Conservation (phyloP, 2,113 vertebrate species). For the Haplochromis vanheusdeni region DNA sequence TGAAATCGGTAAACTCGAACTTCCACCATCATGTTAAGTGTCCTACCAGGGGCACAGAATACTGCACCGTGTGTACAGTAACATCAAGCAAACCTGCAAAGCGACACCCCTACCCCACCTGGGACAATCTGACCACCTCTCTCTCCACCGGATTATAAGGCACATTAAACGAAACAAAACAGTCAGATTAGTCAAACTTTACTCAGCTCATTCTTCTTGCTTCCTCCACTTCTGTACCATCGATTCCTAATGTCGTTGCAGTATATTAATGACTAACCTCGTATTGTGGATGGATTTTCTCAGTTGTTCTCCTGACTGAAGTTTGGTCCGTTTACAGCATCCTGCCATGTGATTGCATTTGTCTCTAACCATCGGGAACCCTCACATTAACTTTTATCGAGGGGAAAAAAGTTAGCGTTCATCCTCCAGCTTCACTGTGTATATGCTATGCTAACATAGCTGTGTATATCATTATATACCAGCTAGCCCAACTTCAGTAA, state of each 20-base stretch:
- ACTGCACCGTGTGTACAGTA: neutral
- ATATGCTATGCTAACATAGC: too few relatives aligned
- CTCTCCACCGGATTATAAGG: neutral
- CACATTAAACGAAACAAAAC: neutral
- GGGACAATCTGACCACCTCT: neutral
- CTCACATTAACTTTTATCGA: too few relatives aligned
- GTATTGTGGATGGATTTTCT: too few relatives aligned
- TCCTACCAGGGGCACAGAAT: neutral
- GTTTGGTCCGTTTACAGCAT: too few relatives aligned
- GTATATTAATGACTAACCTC: neutral
- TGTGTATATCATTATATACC: too few relatives aligned
- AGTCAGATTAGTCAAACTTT: neutral
- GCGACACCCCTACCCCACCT: neutral
- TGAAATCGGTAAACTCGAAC: neutral
- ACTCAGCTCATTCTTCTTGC: neutral
- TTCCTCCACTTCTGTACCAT: neutral
- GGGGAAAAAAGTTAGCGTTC: too few relatives aligned
- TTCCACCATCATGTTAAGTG: neutral
- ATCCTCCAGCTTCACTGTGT: too few relatives aligned
- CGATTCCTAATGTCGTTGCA: neutral
- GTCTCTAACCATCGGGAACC: too few relatives aligned
- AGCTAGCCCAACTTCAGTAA: too few relatives aligned
- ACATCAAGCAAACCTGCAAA: neutral
- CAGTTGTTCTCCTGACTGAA: too few relatives aligned
- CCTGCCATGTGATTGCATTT: too few relatives aligned